phyloP scores from a whole-genome alignment of 2,888 invertebrate genomes.

The Melipona beecheii region DNA sequence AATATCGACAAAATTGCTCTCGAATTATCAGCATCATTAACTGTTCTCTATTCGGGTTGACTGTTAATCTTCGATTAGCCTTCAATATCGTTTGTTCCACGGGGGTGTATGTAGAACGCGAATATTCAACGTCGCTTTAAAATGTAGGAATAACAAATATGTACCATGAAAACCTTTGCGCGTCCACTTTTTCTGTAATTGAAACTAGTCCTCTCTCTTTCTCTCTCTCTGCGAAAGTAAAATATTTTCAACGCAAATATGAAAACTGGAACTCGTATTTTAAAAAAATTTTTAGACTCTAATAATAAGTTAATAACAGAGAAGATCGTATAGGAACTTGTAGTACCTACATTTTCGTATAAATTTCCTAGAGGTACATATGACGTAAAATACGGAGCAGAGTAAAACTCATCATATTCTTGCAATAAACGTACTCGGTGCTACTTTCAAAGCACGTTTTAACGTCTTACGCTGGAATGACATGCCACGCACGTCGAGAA shows the following conservation, averaged over 20 bases:
- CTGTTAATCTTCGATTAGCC: neutral
- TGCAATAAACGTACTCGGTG: neutral
- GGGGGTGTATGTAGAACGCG: neutral
- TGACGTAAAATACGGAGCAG: neutral
- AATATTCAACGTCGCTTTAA: neutral
- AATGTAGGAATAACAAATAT: neutral
- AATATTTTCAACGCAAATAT: too few relatives aligned
- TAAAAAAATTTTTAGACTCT: too few relatives aligned
- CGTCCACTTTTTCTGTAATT: neutral
- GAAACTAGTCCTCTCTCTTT: neutral
- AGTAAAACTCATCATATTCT: neutral
- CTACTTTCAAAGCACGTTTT: neutral
- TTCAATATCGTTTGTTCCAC: neutral
- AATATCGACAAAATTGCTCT: conserved; percentile 44
- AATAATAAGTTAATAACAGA: too few relatives aligned
- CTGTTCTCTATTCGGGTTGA: neutral
- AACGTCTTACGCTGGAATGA: too few relatives aligned
- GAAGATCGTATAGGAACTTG: too few relatives aligned
- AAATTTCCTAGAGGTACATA: neutral
- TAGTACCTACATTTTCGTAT: neutral
- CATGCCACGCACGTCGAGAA: too few relatives aligned
- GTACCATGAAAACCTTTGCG: neutral
- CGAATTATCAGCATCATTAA: neutral
- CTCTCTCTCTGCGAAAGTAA: too few relatives aligned
- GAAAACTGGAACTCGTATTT: too few relatives aligned